Base-by-base conservation (phyloP, 2,888 invertebrate species). In the Meandrusa payeni region DNA sequence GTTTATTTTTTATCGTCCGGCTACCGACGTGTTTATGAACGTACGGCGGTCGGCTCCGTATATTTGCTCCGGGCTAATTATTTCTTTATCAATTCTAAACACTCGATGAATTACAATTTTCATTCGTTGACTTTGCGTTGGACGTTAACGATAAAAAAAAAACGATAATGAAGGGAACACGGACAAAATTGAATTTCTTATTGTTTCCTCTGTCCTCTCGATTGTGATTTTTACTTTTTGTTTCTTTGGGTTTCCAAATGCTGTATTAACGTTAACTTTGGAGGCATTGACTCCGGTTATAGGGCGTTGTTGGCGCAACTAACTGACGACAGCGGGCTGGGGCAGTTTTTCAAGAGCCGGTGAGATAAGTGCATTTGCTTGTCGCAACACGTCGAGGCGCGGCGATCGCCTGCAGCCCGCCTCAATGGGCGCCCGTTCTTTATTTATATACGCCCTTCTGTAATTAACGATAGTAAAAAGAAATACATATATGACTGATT, bases 351-450 rank as follows among this genome's bases (percentile, higher is more conserved):
- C 82, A 81, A 80, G 73, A 77, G 72, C 74, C 78, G 71, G 78
- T 76, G 69, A 83, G 82, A 83, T 88, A 88, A 88, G 88, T 88
- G 88, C 88, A 83, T 88, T 88, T 87, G 78, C 88, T 87, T 88
- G 88, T 88, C 76, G 73, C 74, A 67, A 79, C 86, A 77, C 64
- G 85, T 72, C 82, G 76, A 77, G 77, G 64, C 75, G 74, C 72
- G 66, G 80, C 59, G 80, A 69, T 71, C 78, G 75, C 70, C 64
- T 69, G 71, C 65, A 64, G 63, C 61, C 74, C 73, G 80, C 72
- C 74, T 76, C 75, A 72, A 76, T 79, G 78, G 76, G 64, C 72
- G 75, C 68, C 65, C 71, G 67, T 76, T 72, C 76, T 79, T 80
- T 82, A 83, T 85, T 83, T 83, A 83, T 83, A 77, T 79, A 79